Percentiles rank a stretch among this genome's conserved stretches.
Evolutionary conservation across 92 coral and sea anemone genomes (phyloP).

Genomic region (Hydrozoanthus gracilis): DNA sequence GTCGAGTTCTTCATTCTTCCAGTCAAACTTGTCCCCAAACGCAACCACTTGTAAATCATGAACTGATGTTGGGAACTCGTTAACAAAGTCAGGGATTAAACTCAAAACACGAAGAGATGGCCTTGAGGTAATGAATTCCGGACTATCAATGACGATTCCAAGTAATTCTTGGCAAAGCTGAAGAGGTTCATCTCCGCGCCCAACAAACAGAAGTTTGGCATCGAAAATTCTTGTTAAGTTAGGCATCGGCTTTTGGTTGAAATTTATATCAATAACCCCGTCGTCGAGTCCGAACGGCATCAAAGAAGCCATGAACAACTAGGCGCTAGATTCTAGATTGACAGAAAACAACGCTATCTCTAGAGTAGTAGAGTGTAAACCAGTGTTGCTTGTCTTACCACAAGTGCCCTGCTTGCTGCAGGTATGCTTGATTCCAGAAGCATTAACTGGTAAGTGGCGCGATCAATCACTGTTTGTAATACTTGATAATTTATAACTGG

Average conservation of each 20-base stretch:
- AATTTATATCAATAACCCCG: conserved; percentile 27
- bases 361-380: too few species aligned
- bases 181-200: conserved; percentile 68
- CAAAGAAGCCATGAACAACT: conserved; percentile 21
- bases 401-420: background rate
- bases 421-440: background rate
- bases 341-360: background rate
- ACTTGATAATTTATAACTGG: background rate
- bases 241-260: conserved; percentile 37
- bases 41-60: conserved; percentile 72
- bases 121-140: conserved; percentile 60
- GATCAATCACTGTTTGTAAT: background rate
- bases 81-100: conserved; percentile 68
- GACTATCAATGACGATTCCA: conserved; percentile 65
- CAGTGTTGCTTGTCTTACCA: background rate
- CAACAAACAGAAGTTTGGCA: conserved; percentile 79
- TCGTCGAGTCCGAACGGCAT: conserved; percentile 35
- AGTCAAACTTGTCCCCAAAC: conserved; percentile 82
- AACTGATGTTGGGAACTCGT: conserved; percentile 66
- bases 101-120: conserved; percentile 80
- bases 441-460: background rate
- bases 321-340: too few species aligned
- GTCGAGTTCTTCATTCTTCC: conserved; percentile 73
- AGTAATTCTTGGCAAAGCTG: conserved; percentile 76
- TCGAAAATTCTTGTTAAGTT: conserved; percentile 64